These are phyloP conservation scores for Piscicola geometra DNA, from an alignment of 2,888 invertebrate genomes.

Conservation along the genomic window DNA sequence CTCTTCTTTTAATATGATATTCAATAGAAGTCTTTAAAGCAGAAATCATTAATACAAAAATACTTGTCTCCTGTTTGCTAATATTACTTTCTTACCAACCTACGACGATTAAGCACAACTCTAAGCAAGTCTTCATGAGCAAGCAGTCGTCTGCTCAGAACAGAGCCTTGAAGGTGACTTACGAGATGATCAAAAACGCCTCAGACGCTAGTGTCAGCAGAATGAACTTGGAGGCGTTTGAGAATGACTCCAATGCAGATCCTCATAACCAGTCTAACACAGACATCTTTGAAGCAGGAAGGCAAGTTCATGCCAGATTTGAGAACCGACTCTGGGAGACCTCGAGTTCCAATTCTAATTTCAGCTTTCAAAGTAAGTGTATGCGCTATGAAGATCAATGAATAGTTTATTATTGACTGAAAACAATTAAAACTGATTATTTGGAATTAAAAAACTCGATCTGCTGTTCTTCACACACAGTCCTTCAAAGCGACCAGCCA, in stretches of 20 bases:
- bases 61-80: too few species aligned
- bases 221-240: neutral
- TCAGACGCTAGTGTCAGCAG: neutral
- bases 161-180: neutral
- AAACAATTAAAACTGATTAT: neutral
- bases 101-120: too few species aligned
- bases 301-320: neutral
- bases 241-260: neutral
- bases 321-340: constrained; percentile 1
- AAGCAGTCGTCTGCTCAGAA: neutral
- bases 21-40: too few species aligned
- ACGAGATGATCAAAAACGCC: neutral
- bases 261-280: neutral
- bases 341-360: neutral
- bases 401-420: neutral
- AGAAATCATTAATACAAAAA: too few species aligned
- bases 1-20: too few species aligned
- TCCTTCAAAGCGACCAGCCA: neutral
- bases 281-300: too few species aligned
- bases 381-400: neutral
- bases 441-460: neutral
- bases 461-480: neutral
- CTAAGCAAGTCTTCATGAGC: too few species aligned
- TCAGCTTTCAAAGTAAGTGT: neutral
- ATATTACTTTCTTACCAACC: too few species aligned